Evolutionary conservation across 2,888 invertebrate species (phyloP).

Genomic region (Diarsia dahlii): DNA sequence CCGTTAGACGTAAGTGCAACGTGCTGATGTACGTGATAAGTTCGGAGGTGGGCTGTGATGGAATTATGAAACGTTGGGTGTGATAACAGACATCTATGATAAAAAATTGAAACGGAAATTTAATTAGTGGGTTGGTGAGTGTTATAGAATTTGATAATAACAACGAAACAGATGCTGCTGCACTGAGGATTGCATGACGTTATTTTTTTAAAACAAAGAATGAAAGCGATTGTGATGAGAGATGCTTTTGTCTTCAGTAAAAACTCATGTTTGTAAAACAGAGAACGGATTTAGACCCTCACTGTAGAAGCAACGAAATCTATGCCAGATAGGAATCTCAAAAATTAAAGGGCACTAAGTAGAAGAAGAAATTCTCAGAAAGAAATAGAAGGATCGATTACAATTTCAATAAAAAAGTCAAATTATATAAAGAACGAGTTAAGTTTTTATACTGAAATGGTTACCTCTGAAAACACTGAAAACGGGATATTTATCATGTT

Average conservation of each 20-base stretch:
- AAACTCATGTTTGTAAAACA: background rate
- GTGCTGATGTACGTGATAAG: constrained; percentile 18
- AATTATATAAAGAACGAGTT: no score
- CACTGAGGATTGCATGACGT: no score
- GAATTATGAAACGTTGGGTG: background rate
- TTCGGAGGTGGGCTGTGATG: constrained; percentile 13
- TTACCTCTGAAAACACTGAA: no score
- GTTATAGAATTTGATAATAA: background rate
- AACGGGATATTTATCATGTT: no score
- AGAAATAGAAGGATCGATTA: background rate
- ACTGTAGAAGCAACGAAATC: no score
- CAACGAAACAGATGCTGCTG: background rate
- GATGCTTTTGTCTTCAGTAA: background rate
- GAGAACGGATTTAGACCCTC: no score
- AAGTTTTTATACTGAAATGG: no score
- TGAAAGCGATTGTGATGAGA: background rate
- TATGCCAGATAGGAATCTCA: no score
- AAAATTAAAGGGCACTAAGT: no score
- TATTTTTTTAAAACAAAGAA: background rate
- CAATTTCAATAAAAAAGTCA: no score
- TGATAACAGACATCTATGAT: no score
- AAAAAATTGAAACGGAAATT: background rate
- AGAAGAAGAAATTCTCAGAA: background rate
- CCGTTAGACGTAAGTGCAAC: constrained; percentile 57
- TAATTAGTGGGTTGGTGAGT: background rate